These are phyloP conservation scores for Tubiluchus corallicola DNA, from an alignment of 2,888 invertebrate species.

Conservation along the genomic window DNA sequence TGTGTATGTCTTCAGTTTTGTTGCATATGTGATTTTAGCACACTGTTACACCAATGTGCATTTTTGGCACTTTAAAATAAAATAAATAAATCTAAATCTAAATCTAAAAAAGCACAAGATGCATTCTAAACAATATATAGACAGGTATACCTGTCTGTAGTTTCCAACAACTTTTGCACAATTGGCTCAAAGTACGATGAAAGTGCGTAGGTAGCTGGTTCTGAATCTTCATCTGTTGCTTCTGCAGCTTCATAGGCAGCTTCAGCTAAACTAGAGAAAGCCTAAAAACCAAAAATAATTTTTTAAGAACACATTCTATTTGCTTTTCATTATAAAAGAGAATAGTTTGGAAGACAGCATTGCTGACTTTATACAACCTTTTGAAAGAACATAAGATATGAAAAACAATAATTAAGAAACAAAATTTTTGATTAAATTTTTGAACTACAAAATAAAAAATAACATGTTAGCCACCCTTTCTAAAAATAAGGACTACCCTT, in stretches of 20 bases:
- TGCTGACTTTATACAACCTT: no score
- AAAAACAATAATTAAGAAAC: no score
- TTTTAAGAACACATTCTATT: slow-evolving; percentile 10
- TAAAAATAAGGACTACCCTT: no score
- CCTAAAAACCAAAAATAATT: no score
- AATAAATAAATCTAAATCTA: background rate
- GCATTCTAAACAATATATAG: background rate
- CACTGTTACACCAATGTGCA: no score
- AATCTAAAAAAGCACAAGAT: background rate
- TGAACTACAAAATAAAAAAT: no score
- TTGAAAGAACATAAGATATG: no score
- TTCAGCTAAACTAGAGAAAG: slow-evolving; percentile 86
- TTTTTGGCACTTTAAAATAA: background rate
- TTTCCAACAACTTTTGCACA: slow-evolving; percentile 69
- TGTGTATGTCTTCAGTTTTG: no score
- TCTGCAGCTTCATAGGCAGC: slow-evolving; percentile 75
- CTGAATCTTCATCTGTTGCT: slow-evolving; percentile 33
- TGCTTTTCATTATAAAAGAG: background rate
- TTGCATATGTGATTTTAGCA: no score
- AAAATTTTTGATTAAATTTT: no score
- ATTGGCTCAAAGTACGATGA: slow-evolving; percentile 85
- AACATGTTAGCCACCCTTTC: no score
- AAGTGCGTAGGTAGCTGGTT: slow-evolving; percentile 76
- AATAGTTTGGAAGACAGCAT: no score
- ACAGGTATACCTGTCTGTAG: slow-evolving; percentile 64